Conservation (phyloP, 2,797 vertebrate species). For the Catharus ustulatus region DNA sequence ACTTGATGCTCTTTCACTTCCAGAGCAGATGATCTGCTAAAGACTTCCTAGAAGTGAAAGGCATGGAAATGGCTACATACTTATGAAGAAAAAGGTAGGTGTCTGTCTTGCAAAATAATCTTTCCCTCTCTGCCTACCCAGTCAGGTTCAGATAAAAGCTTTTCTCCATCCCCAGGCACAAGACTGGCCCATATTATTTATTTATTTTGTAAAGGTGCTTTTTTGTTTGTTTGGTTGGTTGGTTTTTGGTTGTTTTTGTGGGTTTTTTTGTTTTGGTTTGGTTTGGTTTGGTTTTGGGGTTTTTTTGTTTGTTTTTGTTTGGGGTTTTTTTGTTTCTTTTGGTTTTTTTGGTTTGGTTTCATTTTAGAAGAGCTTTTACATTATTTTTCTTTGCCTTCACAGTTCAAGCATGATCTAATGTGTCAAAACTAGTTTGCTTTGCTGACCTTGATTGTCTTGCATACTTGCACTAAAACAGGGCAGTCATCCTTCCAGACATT, state of each 20-base stretch:
- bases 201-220: constrained; percentile 66
- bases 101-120: background rate
- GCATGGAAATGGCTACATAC: background rate
- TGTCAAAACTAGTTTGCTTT: constrained; percentile 80
- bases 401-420: constrained; percentile 82
- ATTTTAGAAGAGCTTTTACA: constrained; percentile 30
- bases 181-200: constrained; percentile 53
- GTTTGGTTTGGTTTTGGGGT: background rate
- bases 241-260: background rate
- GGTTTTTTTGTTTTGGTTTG: background rate
- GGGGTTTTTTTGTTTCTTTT: background rate
- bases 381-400: constrained; percentile 70
- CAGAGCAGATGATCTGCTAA: background rate
- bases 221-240: background rate
- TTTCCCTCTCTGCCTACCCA: background rate
- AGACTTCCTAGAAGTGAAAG: constrained; percentile 1
- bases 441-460: constrained; percentile 77
- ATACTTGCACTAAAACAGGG: constrained; percentile 70
- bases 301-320: background rate
- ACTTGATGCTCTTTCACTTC: constrained; percentile 34
- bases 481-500: constrained; percentile 64
- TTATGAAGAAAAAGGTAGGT: constrained; percentile 8
- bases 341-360: background rate
- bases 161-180: background rate
- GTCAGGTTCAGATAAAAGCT: constrained; percentile 14